Evolutionary conservation across 2,113 vertebrate species (phyloP).

Genomic region (Microtus montanus): DNA sequence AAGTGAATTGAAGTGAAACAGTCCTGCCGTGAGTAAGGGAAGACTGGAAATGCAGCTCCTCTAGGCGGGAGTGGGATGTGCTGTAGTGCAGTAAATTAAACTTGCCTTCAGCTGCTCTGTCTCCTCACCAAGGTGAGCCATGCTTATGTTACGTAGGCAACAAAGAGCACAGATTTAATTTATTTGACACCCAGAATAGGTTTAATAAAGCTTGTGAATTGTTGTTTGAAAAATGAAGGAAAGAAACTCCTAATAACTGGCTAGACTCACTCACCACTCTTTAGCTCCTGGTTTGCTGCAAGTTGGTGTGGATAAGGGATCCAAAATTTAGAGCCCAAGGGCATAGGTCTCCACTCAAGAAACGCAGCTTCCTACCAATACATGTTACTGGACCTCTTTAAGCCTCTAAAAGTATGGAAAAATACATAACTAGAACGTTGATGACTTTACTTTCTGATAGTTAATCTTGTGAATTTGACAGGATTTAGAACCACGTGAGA

Average conservation of each 20-base stretch:
- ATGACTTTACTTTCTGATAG: background rate
- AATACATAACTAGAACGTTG: background rate
- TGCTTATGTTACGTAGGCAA: slow-evolving; percentile 18
- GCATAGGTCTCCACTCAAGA: background rate
- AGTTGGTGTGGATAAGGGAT: background rate
- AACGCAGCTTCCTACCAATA: background rate
- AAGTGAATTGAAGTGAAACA: slow-evolving; percentile 30
- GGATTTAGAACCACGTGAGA: background rate
- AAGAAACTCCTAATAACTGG: background rate
- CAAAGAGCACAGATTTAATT: slow-evolving; percentile 47
- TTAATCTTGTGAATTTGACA: background rate
- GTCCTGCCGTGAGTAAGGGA: background rate
- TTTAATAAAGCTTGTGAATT: slow-evolving; percentile 37
- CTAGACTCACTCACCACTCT: background rate
- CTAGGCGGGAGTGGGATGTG: background rate
- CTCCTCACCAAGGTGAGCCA: slow-evolving; percentile 11
- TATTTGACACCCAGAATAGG: slow-evolving; percentile 36
- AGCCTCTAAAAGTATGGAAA: background rate
- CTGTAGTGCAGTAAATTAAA: slow-evolving; percentile 53
- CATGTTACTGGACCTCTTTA: background rate
- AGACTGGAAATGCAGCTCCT: background rate
- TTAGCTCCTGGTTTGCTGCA: background rate
- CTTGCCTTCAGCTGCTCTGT: slow-evolving; percentile 14
- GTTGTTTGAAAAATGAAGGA: slow-evolving; percentile 28
- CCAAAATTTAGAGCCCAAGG: background rate